Conservation (phyloP, 2,888 invertebrate species). For the Hypolimnas misippus region DNA sequence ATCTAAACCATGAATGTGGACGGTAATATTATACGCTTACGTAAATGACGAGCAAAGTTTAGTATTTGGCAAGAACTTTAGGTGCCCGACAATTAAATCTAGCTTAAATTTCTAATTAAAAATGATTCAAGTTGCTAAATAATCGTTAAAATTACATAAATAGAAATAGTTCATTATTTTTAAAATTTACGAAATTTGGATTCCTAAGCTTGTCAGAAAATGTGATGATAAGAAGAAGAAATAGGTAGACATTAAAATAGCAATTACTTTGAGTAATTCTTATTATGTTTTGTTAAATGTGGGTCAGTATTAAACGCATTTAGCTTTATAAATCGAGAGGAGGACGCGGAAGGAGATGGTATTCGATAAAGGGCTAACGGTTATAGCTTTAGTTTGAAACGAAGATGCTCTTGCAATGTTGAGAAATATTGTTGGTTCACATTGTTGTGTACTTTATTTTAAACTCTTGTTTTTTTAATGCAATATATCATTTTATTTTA, state of each 20-base stretch:
- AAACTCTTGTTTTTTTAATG: neutral
- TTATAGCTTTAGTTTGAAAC: conserved; percentile 27
- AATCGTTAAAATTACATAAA: too few species aligned
- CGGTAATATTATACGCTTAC: conserved; percentile 2
- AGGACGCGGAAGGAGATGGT: conserved; percentile 67
- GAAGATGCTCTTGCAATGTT: conserved; percentile 32
- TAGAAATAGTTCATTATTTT: too few species aligned
- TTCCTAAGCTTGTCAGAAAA: too few species aligned
- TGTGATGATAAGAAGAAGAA: too few species aligned
- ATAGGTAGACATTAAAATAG: too few species aligned
- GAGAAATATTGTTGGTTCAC: conserved; percentile 19
- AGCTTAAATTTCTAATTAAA: neutral
- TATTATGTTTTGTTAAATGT: conserved; percentile 24
- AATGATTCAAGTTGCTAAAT: neutral
- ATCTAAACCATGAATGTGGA: conserved; percentile 23
- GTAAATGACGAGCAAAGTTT: conserved; percentile 9
- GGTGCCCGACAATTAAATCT: neutral
- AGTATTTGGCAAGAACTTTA: neutral
- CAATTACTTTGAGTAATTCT: too few species aligned
- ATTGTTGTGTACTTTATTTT: conserved; percentile 3
- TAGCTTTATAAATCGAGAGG: conserved; percentile 73
- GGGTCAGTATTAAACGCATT: conserved; percentile 60
- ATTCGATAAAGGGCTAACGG: conserved; percentile 44
- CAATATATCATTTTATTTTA: too few species aligned
- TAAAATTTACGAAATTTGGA: too few species aligned